Percentiles rank a stretch among this genome's conserved stretches.
Conservation (phyloP, 2,888 invertebrate genomes). For the Cerceris rybyensis region DNA sequence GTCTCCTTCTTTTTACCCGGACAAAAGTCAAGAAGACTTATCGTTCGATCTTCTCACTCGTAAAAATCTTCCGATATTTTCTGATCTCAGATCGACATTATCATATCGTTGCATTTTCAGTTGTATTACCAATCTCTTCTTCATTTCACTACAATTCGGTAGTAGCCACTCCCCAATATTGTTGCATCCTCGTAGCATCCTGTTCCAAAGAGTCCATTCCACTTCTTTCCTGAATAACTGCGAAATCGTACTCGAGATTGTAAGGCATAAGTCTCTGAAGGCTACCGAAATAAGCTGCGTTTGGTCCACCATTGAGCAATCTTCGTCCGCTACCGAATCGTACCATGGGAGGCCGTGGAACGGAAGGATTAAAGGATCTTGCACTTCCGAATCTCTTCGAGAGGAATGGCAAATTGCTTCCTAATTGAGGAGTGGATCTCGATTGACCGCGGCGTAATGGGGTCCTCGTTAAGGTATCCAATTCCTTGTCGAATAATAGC, state of each 20-base stretch:
- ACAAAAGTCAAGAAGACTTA: too few relatives aligned
- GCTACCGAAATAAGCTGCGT: conserved; percentile 94
- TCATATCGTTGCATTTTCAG: neutral
- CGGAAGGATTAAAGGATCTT: conserved; percentile 87
- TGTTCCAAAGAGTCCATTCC: conserved; percentile 90
- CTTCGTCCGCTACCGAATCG: conserved; percentile 86
- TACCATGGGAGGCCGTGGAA: conserved; percentile 82
- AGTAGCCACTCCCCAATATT: conserved; percentile 95
- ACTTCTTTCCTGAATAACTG: conserved; percentile 90
- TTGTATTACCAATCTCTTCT: neutral
- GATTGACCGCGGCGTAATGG: conserved; percentile 83
- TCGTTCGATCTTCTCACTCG: too few relatives aligned
- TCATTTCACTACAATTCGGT: conserved; percentile 87
- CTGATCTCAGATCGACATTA: neutral
- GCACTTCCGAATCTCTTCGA: conserved; percentile 92
- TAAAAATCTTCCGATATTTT: neutral
- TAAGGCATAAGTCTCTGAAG: conserved; percentile 92
- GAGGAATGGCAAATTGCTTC: conserved; percentile 75
- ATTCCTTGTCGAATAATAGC: conserved; percentile 92
- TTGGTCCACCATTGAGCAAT: conserved; percentile 87
- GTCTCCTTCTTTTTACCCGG: too few relatives aligned
- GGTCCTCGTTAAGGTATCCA: conserved; percentile 88
- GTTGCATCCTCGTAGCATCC: conserved; percentile 91
- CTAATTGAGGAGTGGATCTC: conserved; percentile 79
- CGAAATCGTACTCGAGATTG: conserved; percentile 92